phyloP scores from a whole-genome alignment of 1,140 invertebrate genomes.

The Spodoptera litura region DNA sequence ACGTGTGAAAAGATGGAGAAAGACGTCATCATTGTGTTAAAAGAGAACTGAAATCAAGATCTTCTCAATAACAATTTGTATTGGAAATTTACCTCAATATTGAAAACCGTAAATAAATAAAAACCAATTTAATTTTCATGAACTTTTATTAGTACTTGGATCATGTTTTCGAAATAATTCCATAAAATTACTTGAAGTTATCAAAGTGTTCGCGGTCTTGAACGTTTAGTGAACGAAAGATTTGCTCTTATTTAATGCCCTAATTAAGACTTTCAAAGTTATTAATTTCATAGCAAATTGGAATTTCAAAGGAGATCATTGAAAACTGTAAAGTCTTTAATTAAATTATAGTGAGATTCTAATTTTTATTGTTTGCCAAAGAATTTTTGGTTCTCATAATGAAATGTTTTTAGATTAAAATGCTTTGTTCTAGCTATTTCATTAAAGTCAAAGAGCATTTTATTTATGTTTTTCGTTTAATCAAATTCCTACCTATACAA shows the following conservation, averaged over 20 bases:
- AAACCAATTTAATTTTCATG: background rate
- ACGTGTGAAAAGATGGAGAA: too few species aligned
- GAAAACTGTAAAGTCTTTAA: slow-evolving; percentile 19
- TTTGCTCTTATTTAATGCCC: background rate
- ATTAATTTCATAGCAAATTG: slow-evolving; percentile 38
- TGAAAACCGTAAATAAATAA: background rate
- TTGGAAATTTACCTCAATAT: background rate
- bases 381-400: background rate
- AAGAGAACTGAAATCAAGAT: too few species aligned
- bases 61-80: too few species aligned
- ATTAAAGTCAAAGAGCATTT: too few species aligned
- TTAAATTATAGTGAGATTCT: background rate
- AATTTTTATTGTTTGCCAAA: background rate
- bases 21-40: too few species aligned
- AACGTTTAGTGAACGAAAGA: slow-evolving; percentile 16
- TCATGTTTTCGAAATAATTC: slow-evolving; percentile 2
- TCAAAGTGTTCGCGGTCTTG: slow-evolving; percentile 8
- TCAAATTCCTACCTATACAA: too few species aligned
- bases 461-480: background rate
- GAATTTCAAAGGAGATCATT: slow-evolving; percentile 9
- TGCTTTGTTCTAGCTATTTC: background rate
- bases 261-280: slow-evolving; percentile 33
- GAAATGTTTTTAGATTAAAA: background rate
- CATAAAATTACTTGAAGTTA: slow-evolving; percentile 3
- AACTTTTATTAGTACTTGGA: slow-evolving; percentile 1